A percentile compares a stretch with the other conserved stretches of the same genome.
phyloP scores from a whole-genome alignment of 2,888 invertebrate species.

The Thecophora atra region DNA sequence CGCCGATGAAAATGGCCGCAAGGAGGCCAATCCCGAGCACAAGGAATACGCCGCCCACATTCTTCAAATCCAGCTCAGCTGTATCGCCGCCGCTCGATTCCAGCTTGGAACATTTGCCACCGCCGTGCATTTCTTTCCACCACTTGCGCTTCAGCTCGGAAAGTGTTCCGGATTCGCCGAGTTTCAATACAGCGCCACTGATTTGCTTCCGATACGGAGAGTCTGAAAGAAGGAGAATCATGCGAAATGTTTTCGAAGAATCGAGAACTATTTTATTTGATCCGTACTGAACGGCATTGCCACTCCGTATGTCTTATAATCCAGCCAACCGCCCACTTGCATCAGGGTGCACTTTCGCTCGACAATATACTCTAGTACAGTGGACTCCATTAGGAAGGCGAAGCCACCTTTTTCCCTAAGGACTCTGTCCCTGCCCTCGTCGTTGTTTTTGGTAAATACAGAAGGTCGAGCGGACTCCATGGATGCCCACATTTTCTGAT shows the following conservation, averaged over 20 bases:
- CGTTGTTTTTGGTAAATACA: conserved; percentile 84
- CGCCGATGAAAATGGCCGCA: conserved; percentile 77
- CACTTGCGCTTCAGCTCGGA: conserved; percentile 86
- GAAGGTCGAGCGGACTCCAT: conserved; percentile 87
- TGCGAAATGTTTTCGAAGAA: neutral
- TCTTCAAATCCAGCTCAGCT: conserved; percentile 66
- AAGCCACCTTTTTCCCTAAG: conserved; percentile 81
- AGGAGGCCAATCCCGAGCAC: conserved; percentile 80
- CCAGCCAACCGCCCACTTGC: conserved; percentile 83
- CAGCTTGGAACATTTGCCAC: conserved; percentile 55
- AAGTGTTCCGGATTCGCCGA: conserved; percentile 88
- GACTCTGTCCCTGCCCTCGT: conserved; percentile 88
- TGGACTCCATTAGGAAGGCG: conserved; percentile 97
- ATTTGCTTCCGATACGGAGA: conserved; percentile 82
- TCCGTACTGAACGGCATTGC: conserved; percentile 89
- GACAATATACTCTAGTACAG: conserved; percentile 90
- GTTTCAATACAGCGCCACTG: conserved; percentile 86
- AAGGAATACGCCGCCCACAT: conserved; percentile 92
- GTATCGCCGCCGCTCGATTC: conserved; percentile 55
- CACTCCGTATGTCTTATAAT: conserved; percentile 93
- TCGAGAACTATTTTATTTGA: neutral
- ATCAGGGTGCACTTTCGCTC: conserved; percentile 86
- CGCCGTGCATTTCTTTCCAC: conserved; percentile 82
- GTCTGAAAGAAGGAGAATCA: conserved; percentile 66
- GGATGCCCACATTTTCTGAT: conserved; percentile 90